phyloP scores from a whole-genome alignment of 2,113 vertebrate species.

The Collichthys lucidus region DNA sequence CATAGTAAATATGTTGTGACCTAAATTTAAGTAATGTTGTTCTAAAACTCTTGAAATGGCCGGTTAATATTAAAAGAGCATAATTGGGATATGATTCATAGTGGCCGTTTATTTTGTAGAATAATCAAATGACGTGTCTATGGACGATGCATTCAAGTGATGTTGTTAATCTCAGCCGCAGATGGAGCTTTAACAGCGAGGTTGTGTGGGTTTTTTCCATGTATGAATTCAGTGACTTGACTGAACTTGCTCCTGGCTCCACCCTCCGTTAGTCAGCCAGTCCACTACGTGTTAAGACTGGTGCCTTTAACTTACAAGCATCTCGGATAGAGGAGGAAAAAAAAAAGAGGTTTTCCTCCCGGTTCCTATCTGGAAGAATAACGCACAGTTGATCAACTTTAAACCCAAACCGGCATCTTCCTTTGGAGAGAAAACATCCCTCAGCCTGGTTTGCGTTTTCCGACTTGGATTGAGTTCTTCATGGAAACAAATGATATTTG shows the following conservation, averaged over 20 bases:
- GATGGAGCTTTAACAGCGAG: not conserved
- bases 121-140: not conserved
- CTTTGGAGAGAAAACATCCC: not conserved
- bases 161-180: not conserved
- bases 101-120: too few species aligned
- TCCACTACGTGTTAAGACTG: conserved; percentile 72
- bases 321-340: conserved; percentile 40
- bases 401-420: not conserved
- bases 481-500: conserved; percentile 72
- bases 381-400: conserved; percentile 17
- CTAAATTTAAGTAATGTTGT: not conserved
- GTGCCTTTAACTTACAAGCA: conserved; percentile 62
- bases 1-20: too few species aligned
- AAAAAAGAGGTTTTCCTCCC: conserved; percentile 21
- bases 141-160: too few species aligned
- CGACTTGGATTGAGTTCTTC: conserved; percentile 56
- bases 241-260: conserved; percentile 66
- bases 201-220: conserved; percentile 19
- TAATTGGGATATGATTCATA: not conserved
- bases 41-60: not conserved
- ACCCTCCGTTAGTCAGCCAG: conserved; percentile 65
- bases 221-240: conserved; percentile 44
- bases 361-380: conserved; percentile 35
- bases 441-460: not conserved
- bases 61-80: not conserved